These are phyloP conservation scores for Bicyclus anynana DNA, from an alignment of 1,140 invertebrate genomes.

Conservation along the genomic window DNA sequence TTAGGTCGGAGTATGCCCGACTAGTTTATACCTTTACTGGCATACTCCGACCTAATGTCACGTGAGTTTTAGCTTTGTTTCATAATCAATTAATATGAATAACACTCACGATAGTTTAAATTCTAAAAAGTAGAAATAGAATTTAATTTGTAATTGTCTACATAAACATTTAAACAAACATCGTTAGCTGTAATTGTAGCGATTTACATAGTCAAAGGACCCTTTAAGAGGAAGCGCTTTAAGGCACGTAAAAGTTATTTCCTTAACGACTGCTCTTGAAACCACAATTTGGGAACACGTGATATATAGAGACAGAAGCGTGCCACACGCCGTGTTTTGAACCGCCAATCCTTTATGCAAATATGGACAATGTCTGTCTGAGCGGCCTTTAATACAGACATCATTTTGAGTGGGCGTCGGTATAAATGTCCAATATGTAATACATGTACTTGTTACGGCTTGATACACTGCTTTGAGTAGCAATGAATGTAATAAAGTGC, in stretches of 20 bases:
- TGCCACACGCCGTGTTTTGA: slow-evolving; percentile 44
- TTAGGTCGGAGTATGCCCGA: too few species aligned
- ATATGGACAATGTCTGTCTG: slow-evolving; percentile 42
- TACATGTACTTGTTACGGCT: neutral
- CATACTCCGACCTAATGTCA: too few species aligned
- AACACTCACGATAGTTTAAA: too few species aligned
- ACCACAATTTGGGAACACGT: slow-evolving; percentile 45
- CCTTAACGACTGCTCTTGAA: slow-evolving; percentile 56
- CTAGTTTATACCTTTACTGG: too few species aligned
- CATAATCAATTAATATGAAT: too few species aligned
- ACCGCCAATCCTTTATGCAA: slow-evolving; percentile 58
- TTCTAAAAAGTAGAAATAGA: too few species aligned
- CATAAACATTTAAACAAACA: neutral
- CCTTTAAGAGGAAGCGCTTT: slow-evolving; percentile 16
- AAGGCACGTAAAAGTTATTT: slow-evolving; percentile 37
- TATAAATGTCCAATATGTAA: slow-evolving; percentile 17
- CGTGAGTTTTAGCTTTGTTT: too few species aligned
- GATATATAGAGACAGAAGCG: slow-evolving; percentile 39
- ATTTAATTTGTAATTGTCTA: too few species aligned
- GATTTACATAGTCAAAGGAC: neutral
- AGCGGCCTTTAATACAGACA: slow-evolving; percentile 39
- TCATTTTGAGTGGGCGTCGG: slow-evolving; percentile 37
- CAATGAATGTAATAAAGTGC: neutral
- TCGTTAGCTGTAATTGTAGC: neutral
- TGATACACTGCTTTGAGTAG: neutral